Evolutionary conservation across 2,113 vertebrate genomes (phyloP).

Genomic region (Taxidea taxus): DNA sequence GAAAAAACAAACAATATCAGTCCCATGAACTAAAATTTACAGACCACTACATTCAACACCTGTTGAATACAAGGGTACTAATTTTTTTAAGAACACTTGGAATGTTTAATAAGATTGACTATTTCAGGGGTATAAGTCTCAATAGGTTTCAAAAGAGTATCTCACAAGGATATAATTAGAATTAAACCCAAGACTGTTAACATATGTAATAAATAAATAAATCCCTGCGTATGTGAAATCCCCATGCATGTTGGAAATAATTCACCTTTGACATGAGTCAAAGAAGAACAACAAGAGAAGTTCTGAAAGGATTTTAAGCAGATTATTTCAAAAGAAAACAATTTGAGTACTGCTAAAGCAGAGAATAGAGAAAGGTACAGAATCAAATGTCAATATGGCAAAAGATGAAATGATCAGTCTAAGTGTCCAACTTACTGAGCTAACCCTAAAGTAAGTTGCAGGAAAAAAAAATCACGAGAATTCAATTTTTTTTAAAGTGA

Average conservation of each 20-base stretch:
- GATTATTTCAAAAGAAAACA: not conserved
- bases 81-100: not conserved
- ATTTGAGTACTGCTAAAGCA: not conserved
- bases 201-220: too few relatives aligned
- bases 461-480: not conserved
- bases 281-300: not conserved
- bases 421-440: not conserved
- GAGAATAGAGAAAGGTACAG: not conserved
- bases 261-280: not conserved
- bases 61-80: not conserved
- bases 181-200: not conserved
- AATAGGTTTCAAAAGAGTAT: not conserved
- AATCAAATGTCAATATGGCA: not conserved
- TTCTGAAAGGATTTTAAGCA: not conserved
- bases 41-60: too few relatives aligned
- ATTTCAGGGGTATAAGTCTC: not conserved
- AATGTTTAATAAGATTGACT: not conserved
- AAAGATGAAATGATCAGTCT: not conserved
- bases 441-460: not conserved
- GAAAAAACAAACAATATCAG: not conserved
- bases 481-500: not conserved
- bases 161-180: not conserved
- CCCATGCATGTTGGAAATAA: not conserved
- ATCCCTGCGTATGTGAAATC: not conserved
- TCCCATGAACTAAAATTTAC: not conserved